Evolutionary conservation across 2,888 invertebrate species (phyloP).

Genomic region (Nemotelus pantherinus): DNA sequence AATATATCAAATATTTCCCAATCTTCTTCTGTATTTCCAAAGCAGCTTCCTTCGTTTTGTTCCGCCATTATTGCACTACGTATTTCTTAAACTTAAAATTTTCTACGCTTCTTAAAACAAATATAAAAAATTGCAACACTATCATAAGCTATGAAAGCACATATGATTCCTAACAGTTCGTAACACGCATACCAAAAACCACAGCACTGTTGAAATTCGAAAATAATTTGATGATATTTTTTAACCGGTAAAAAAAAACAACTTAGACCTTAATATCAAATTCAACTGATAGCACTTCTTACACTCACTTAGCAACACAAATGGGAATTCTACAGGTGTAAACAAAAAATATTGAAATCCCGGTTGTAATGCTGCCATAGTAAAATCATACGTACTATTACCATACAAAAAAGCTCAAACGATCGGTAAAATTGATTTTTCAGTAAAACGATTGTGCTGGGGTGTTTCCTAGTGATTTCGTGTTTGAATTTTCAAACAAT

Average conservation of each 20-base stretch:
- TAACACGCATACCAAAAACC: neutral
- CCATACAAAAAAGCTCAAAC: neutral
- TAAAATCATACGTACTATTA: neutral
- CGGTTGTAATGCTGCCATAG: too few relatives aligned
- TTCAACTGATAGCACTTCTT: too few relatives aligned
- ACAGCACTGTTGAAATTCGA: too few relatives aligned
- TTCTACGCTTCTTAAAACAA: neutral
- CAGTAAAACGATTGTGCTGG: neutral
- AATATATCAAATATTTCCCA: slow-evolving; percentile 79
- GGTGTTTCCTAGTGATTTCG: slow-evolving; percentile 45
- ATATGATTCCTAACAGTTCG: neutral
- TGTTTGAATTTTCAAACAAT: slow-evolving; percentile 20
- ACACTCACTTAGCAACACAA: slow-evolving; percentile 3
- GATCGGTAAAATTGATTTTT: neutral
- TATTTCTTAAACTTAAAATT: neutral
- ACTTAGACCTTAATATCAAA: too few relatives aligned
- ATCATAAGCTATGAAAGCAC: neutral
- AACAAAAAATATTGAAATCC: slow-evolving; percentile 2
- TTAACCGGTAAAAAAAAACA: too few relatives aligned
- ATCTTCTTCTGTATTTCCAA: slow-evolving; percentile 72
- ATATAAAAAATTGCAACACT: neutral
- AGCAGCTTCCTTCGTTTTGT: slow-evolving; percentile 39
- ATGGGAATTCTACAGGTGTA: slow-evolving; percentile 21
- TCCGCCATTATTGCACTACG: neutral
- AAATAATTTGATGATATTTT: too few relatives aligned